Conservation (phyloP, 2,113 vertebrate genomes). For the Danio rerio region GRCz12tu NC_133178.1:56705001-56705500, state of each 20-base stretch:
- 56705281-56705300: not conserved
- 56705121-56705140: conserved; percentile 65
- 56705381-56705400: conserved; percentile 62
- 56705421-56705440: conserved; percentile 85
- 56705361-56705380: conserved; percentile 37
- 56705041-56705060: conserved; percentile 19
- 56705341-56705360: conserved; percentile 17
- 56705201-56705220: conserved; percentile 65
- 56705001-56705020: conserved; percentile 18
- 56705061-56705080: conserved; percentile 32
- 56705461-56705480: conserved; percentile 94
- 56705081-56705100: conserved; percentile 64
- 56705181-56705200: conserved; percentile 67
- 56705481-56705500: conserved; percentile 92
- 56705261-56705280: conserved; percentile 47
- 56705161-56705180: conserved; percentile 22
- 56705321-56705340: conserved; percentile 52
- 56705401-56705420: conserved; percentile 68
- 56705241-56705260: conserved; percentile 71
- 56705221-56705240: conserved; percentile 65
- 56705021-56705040: conserved; percentile 59
- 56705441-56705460: conserved; percentile 90
- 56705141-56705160: conserved; percentile 57
- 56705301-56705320: conserved; percentile 53
- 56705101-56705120: conserved; percentile 77